phyloP scores from a whole-genome alignment of 2,113 vertebrate species.

The Coptodon bakossiorum region DNA sequence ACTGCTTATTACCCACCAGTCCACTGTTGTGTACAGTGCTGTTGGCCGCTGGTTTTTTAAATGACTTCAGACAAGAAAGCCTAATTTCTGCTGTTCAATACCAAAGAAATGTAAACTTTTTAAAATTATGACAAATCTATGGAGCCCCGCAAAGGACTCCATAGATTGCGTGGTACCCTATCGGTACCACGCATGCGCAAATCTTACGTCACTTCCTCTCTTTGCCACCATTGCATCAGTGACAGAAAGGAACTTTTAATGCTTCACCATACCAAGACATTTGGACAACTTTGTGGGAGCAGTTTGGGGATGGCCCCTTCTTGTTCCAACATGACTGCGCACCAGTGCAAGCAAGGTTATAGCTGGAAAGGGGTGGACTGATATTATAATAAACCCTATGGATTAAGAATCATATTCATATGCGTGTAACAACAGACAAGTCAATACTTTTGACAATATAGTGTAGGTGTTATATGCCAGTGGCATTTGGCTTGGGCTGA shows the following conservation, averaged over 20 bases:
- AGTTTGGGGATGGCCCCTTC: not conserved
- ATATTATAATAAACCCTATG: not conserved
- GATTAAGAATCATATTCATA: not conserved
- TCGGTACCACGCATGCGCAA: no score
- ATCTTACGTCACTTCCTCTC: not conserved
- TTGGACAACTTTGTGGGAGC: not conserved
- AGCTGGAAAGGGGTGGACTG: not conserved
- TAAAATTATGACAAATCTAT: not conserved
- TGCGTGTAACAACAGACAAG: not conserved
- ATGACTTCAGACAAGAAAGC: not conserved
- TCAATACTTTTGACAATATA: not conserved
- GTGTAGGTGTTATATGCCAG: not conserved
- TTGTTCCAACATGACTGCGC: not conserved
- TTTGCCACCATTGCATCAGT: not conserved
- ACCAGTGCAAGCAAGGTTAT: not conserved
- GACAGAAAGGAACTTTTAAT: not conserved
- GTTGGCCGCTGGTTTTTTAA: no score
- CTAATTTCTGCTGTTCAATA: not conserved
- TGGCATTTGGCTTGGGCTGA: not conserved
- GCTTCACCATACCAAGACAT: not conserved
- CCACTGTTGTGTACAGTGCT: no score
- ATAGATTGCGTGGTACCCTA: no score
- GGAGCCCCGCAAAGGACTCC: not conserved
- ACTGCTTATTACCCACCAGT: no score
- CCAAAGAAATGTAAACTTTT: not conserved